These are phyloP conservation scores for Stratiolaelaps scimitus DNA, from an alignment of 1,140 invertebrate species.

Conservation along the genomic window DNA sequence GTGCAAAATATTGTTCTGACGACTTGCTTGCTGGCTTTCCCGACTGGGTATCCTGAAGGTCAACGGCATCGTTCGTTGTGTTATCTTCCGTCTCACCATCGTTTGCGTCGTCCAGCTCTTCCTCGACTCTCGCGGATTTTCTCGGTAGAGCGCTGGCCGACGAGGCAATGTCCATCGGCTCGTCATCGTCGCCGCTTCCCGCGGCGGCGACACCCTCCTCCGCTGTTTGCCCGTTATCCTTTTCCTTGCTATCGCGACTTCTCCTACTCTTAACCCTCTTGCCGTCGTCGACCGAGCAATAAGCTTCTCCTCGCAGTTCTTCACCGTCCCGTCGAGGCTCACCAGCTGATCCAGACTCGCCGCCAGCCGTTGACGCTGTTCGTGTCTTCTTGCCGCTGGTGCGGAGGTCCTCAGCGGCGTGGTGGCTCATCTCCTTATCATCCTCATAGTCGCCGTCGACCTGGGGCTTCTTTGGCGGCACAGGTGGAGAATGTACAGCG, in stretches of 20 bases:
- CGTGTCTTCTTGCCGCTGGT: slow-evolving; percentile 31
- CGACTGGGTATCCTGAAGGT: slow-evolving; percentile 28
- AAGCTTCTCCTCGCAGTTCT: background rate
- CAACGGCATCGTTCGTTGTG: slow-evolving; percentile 30
- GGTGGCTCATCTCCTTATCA: background rate
- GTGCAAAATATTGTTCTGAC: background rate
- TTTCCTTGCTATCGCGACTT: background rate
- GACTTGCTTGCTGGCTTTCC: slow-evolving; percentile 28
- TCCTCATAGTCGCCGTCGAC: slow-evolving; percentile 10
- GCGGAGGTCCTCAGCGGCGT: slow-evolving; percentile 30
- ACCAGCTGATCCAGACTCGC: slow-evolving; percentile 29
- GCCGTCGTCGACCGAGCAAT: too few species aligned
- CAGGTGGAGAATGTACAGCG: slow-evolving; percentile 19
- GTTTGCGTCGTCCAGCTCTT: slow-evolving; percentile 34
- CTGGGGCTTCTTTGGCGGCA: slow-evolving; percentile 1
- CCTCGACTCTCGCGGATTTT: slow-evolving; percentile 32
- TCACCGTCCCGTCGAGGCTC: background rate
- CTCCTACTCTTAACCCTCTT: background rate
- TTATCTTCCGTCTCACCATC: slow-evolving; percentile 30
- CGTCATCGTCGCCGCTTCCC: background rate
- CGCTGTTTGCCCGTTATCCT: background rate
- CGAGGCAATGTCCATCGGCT: background rate
- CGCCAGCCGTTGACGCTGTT: background rate
- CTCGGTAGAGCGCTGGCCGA: background rate
- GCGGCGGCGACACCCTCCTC: background rate